Base-by-base conservation (phyloP, 2,888 invertebrate species). In the Synergus laeviventris region DNA sequence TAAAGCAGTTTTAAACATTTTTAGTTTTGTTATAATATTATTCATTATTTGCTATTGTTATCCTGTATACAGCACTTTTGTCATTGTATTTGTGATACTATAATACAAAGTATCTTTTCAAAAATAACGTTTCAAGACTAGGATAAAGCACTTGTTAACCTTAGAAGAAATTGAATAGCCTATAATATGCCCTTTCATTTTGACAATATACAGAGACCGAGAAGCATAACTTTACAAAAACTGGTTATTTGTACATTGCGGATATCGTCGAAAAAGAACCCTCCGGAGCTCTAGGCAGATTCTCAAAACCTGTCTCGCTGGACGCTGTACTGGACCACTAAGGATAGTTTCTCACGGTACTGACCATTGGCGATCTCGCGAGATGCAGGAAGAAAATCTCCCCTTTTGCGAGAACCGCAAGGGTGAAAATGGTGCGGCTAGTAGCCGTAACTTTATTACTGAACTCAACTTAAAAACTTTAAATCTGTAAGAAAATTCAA, bases 291-390 rank as follows among this genome's bases (percentile, higher is more conserved):
- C 39, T 18, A 16, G n/a, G 9, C 31, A 49, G 31, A 73, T 70
- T 78, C 61, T 45, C 64, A 80, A 82, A 87, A 88, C 88, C 84
- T 81, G 88, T 88, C 82, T 75, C 62, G 74, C 74, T 74, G 76
- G 70, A 75, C 78, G 81, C 81, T 62, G 64, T 74, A 77, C 85
- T 89, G 89, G 87, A 89, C 87, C 89, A 73, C 70, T 31, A 12
- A 21, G 12, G 12, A 21, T 7, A 12, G 3, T 70, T 89, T 89
- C 89, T 89, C 89, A 89, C 89, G 89, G 83, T 84, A 81, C 83
- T 87, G 87, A 86, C 87, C 88, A 85, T 77, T 84, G 87, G 89
- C 87, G 85, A 89, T 89, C 87, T 87, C 85, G 62, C 74, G 84
- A 86, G 81, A 84, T 83, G 76, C 21, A 45, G 79, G 84, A 74